Evolutionary conservation across 2,113 vertebrate genomes (phyloP).

Genomic region (Pelusios castaneus): DNA sequence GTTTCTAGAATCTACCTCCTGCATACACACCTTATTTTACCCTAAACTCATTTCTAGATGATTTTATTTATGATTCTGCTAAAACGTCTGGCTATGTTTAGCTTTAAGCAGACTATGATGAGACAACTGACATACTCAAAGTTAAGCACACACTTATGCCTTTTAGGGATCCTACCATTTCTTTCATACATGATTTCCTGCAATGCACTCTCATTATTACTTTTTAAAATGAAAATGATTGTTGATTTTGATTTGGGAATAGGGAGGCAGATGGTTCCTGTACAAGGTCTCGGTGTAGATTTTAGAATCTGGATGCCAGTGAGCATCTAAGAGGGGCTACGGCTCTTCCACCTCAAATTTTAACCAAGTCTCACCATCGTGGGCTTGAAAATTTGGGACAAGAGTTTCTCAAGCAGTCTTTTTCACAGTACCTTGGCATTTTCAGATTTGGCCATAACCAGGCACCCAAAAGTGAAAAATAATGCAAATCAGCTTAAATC

Average conservation of each 20-base stretch:
- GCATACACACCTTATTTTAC: background rate
- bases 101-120: background rate
- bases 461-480: rapidly evolving
- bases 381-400: background rate
- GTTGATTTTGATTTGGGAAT: background rate
- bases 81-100: background rate
- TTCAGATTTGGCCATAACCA: background rate
- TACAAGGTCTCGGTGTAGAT: background rate
- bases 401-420: background rate
- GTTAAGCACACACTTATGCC: background rate
- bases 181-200: background rate
- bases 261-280: background rate
- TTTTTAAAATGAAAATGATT: background rate
- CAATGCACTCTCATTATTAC: background rate
- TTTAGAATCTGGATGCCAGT: background rate
- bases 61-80: background rate
- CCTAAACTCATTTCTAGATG: background rate
- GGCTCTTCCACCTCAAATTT: background rate
- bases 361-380: background rate
- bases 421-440: background rate
- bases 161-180: conserved; percentile 9
- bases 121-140: background rate
- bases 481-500: background rate
- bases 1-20: background rate
- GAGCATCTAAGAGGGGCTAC: rapidly evolving